These are phyloP conservation scores for Actinia tenebrosa DNA, from an alignment of 64 coral and sea anemone genomes.

Conservation along the genomic window DNA sequence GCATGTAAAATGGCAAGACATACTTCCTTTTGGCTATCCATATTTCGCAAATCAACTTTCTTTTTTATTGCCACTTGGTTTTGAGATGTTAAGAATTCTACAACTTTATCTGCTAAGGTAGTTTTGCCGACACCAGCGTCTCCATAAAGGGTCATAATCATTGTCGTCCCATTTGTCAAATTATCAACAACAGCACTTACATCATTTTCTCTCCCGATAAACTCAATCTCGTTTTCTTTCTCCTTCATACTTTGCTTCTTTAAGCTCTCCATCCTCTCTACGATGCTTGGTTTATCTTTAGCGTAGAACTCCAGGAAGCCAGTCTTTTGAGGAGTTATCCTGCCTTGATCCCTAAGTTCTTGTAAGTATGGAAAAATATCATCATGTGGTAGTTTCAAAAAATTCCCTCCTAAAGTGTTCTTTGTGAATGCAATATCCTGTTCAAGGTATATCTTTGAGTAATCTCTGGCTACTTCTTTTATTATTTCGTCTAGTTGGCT, in stretches of 20 bases:
- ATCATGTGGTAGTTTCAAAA: not conserved
- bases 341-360: not conserved
- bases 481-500: not conserved
- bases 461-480: not conserved
- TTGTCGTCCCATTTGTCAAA: not conserved
- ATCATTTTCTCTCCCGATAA: slow-evolving; percentile 4
- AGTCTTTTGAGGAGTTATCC: not conserved
- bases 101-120: not conserved
- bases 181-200: not conserved
- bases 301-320: not conserved
- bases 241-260: not conserved
- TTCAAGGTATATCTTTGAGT: not conserved
- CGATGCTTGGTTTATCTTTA: not conserved
- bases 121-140: not conserved
- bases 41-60: not conserved
- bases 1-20: not conserved
- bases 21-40: not conserved
- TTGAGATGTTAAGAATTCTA: not conserved
- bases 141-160: not conserved
- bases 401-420: not conserved
- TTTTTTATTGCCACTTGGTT: not conserved
- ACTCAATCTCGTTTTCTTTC: not conserved
- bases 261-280: not conserved
- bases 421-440: not conserved
- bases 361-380: not conserved